Conservation (phyloP, 2,888 invertebrate genomes). For the Acanthopleura granulata region DNA sequence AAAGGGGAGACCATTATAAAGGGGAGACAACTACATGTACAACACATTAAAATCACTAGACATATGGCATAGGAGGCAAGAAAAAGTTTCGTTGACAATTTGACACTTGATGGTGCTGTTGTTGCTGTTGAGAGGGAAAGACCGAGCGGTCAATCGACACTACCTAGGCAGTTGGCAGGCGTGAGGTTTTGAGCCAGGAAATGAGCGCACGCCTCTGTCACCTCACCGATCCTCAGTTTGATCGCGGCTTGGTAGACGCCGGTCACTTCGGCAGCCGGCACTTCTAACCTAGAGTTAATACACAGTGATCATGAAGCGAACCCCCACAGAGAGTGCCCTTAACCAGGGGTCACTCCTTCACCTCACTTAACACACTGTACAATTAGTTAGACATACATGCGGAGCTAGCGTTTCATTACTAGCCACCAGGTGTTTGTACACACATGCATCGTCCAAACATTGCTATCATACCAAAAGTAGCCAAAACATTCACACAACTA, state of each 20-base stretch:
- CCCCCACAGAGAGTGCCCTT: neutral
- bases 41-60: no score
- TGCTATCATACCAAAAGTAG: no score
- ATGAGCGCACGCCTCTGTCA: constrained; percentile 80
- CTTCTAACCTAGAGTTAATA: constrained; percentile 71
- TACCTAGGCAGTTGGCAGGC: constrained; percentile 72
- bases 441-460: no score
- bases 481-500: no score
- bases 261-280: constrained; percentile 76
- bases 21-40: no score
- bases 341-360: no score
- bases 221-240: constrained; percentile 82
- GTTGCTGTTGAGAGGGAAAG: constrained; percentile 5
- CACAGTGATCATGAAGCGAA: constrained; percentile 1
- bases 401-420: no score
- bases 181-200: constrained; percentile 79
- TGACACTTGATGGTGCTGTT: neutral
- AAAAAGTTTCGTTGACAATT: neutral
- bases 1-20: no score
- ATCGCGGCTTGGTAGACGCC: constrained; percentile 85
- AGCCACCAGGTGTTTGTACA: no score
- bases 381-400: no score
- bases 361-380: no score
- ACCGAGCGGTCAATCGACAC: constrained; percentile 17
- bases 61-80: neutral